Evolutionary conservation across 2,888 invertebrate species (phyloP), one percentile per base, ranked within the genome.

Genomic region (Antitype chi): DNA sequence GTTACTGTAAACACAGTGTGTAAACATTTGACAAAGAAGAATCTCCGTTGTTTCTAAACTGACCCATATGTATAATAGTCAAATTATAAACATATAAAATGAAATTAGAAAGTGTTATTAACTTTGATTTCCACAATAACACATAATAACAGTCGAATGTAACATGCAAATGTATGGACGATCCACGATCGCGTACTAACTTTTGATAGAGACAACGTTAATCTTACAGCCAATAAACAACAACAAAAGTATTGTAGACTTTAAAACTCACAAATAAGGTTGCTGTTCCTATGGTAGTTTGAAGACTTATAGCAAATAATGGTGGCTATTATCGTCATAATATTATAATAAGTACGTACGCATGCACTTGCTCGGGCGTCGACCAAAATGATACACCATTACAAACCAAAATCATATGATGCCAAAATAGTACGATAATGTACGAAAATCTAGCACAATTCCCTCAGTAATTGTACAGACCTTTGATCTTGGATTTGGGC

Each of bases 61-160:
- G 52, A 82, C 71, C 62, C 13, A 47, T 28, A 76, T 76, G 59
- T 66, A 70, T 78, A 76, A 81, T 82, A 74, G 70, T 82, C 82
- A 80, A 84, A 88, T 85, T 84, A 85, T 84, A 89, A 87, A 80
- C 71, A 78, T 75, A 83, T 72, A 77, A 87, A 86, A 87, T 85
- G 82, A 89, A 89, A 91, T 90, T 93, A 92, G 93, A 93, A 94
- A 92, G 92, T 91, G 89, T 90, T 90, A 93, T 93, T 92, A 92
- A 85, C 82, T 84, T 84, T 89, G 69, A 87, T 87, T 90, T 90
- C 87, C 87, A 90, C 89, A 90, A 90, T 90, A 90, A 88, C 76
- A 88, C 84, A 90, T 92, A 92, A 94, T 93, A 88, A 93, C 89
- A 92, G 89, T 82, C 88, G 81, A 91, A 91, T 90, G 89, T 90